Conservation (phyloP, 1,140 invertebrate species). For the Ruditapes philippinarum region DNA sequence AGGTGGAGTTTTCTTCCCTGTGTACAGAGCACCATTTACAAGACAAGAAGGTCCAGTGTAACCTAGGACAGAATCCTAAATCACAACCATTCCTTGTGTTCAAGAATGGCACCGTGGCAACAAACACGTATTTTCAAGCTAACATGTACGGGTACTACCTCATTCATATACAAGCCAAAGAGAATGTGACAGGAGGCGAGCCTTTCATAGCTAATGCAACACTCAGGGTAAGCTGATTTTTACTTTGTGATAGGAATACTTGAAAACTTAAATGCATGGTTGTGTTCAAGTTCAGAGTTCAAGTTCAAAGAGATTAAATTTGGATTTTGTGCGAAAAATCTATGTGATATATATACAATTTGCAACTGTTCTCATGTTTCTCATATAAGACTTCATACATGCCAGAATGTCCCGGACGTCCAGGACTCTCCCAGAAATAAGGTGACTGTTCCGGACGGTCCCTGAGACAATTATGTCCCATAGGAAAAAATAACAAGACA, state of each 20-base stretch:
- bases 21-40: slow-evolving; percentile 77
- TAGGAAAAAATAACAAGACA: too few species aligned
- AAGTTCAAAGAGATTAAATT: too few species aligned
- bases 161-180: slow-evolving; percentile 95
- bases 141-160: slow-evolving; percentile 99
- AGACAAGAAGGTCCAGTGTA: not conserved
- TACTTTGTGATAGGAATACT: not conserved
- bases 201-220: slow-evolving; percentile 64
- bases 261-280: too few species aligned
- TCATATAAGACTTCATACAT: too few species aligned
- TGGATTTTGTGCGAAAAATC: too few species aligned
- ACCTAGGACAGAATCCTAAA: not conserved
- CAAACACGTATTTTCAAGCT: slow-evolving; percentile 98
- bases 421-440: too few species aligned
- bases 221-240: slow-evolving; percentile 55
- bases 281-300: too few species aligned
- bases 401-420: too few species aligned
- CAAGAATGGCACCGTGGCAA: slow-evolving; percentile 91
- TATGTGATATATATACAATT: too few species aligned
- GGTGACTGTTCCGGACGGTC: too few species aligned
- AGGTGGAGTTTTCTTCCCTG: slow-evolving; percentile 92
- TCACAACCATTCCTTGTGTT: slow-evolving; percentile 93
- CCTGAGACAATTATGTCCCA: too few species aligned
- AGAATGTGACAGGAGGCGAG: slow-evolving; percentile 88
- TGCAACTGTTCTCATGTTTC: too few species aligned